Evolutionary conservation across 2,797 vertebrate genomes (phyloP).

Genomic region (Etheostoma perlongum): DNA sequence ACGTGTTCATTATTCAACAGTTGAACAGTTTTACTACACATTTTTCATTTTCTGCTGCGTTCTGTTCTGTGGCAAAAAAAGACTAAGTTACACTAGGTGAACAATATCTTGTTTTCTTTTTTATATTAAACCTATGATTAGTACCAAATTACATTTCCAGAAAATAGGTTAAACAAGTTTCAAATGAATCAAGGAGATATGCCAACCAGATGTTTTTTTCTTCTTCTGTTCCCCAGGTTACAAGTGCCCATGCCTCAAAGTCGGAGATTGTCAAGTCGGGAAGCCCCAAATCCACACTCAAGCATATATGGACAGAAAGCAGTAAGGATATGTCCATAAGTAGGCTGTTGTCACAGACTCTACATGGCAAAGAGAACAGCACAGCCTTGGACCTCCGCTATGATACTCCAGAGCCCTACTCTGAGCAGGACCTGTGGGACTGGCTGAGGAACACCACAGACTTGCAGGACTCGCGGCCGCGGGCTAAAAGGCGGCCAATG

Average conservation of each 20-base stretch:
- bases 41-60: background rate
- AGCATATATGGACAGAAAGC: slow-evolving; percentile 98
- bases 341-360: slow-evolving; percentile 97
- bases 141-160: background rate
- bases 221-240: slow-evolving; percentile 85
- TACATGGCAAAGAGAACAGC: slow-evolving; percentile 94
- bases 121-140: background rate
- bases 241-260: slow-evolving; percentile 92
- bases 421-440: slow-evolving; percentile 99
- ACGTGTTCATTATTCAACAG: background rate
- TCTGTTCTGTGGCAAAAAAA: background rate
- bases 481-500: slow-evolving; percentile 95
- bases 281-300: slow-evolving; percentile 94
- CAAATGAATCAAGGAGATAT: background rate
- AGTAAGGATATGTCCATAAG: slow-evolving; percentile 98
- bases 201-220: slow-evolving; percentile 21
- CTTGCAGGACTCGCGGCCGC: slow-evolving; percentile 92
- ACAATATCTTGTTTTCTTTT: background rate
- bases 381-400: slow-evolving; percentile 97
- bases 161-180: background rate
- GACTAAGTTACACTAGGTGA: background rate
- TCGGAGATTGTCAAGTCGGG: slow-evolving; percentile 93
- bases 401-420: slow-evolving; percentile 97
- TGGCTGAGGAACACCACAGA: slow-evolving; percentile 99
- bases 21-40: background rate